Evolutionary conservation across 2,888 invertebrate genomes (phyloP).

Genomic region (Meliscaeva auricollis): DNA sequence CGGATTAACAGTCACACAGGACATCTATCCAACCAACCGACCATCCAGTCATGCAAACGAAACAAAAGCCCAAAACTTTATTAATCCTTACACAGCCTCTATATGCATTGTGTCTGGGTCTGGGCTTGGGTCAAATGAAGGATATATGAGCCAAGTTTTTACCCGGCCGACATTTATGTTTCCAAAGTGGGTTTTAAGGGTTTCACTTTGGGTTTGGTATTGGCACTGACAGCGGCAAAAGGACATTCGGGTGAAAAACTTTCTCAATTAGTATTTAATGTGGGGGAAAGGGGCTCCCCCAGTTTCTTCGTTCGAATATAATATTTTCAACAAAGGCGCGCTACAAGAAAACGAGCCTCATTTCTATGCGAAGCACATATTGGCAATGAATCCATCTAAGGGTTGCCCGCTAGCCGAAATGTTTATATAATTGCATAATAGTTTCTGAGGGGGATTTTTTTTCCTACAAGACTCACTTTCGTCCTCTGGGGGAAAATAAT

Average conservation of each 20-base stretch:
- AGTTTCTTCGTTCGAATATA: conserved; percentile 19
- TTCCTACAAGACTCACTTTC: conserved; percentile 22
- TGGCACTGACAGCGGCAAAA: conserved; percentile 33
- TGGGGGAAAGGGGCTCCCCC: conserved; percentile 41
- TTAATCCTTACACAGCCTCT: conserved; percentile 43
- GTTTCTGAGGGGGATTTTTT: conserved; percentile 32
- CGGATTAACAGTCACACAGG: conserved; percentile 65
- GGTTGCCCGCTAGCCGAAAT: conserved; percentile 64
- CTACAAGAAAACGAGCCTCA: conserved; percentile 29
- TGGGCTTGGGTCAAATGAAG: conserved; percentile 39
- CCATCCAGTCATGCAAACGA: conserved; percentile 44
- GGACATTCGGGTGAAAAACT: conserved; percentile 70
- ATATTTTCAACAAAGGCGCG: not conserved
- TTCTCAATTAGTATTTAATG: conserved; percentile 72
- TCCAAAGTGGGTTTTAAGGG: conserved; percentile 34
- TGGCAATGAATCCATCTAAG: conserved; percentile 66
- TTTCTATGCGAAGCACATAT: conserved; percentile 68
- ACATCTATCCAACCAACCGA: conserved; percentile 30
- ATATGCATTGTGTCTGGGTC: not conserved
- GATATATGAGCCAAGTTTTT: conserved; percentile 65
- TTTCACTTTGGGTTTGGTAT: not conserved
- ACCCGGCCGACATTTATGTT: conserved; percentile 48
- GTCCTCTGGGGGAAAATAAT: conserved; percentile 35
- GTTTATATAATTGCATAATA: conserved; percentile 73
- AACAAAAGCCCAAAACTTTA: conserved; percentile 57